Evolutionary conservation across 2,888 invertebrate genomes (phyloP).

Genomic region (Arctia plantaginis): DNA sequence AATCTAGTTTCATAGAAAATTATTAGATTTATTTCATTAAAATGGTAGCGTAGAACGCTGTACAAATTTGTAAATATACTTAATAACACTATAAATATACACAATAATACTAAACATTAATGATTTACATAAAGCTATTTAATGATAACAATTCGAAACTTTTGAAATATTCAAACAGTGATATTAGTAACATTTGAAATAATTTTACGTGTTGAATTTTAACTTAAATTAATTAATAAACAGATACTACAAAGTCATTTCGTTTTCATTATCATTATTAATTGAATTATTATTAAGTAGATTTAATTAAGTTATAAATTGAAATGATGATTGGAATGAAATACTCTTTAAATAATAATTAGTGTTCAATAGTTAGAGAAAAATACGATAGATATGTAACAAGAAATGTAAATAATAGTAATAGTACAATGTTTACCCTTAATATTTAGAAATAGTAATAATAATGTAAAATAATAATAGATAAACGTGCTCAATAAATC

Average conservation of each 20-base stretch:
- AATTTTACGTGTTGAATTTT: not conserved
- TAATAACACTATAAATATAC: slow-evolving; percentile 28
- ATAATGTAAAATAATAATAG: slow-evolving; percentile 53
- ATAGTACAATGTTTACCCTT: slow-evolving; percentile 59
- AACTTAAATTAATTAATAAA: not conserved
- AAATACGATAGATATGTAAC: slow-evolving; percentile 29
- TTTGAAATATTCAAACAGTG: not conserved
- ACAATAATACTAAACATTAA: slow-evolving; percentile 14
- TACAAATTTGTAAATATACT: slow-evolving; percentile 48
- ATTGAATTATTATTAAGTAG: slow-evolving; percentile 23
- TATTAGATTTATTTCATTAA: slow-evolving; percentile 33
- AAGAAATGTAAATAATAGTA: slow-evolving; percentile 50
- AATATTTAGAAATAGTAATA: slow-evolving; percentile 50
- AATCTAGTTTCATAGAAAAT: slow-evolving; percentile 33
- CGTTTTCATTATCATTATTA: slow-evolving; percentile 21
- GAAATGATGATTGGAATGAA: slow-evolving; percentile 31
- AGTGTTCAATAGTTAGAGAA: slow-evolving; percentile 60
- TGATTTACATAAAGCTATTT: not conserved
- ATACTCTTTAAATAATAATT: slow-evolving; percentile 43
- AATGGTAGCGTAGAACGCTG: slow-evolving; percentile 49
- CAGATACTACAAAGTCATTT: slow-evolving; percentile 16
- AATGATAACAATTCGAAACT: not conserved
- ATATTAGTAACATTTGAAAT: not conserved
- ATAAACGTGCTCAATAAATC: slow-evolving; percentile 66
- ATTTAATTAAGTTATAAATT: slow-evolving; percentile 22